phyloP scores from a whole-genome alignment of 2,113 vertebrate genomes.

The Myrmecobius fasciatus region DNA sequence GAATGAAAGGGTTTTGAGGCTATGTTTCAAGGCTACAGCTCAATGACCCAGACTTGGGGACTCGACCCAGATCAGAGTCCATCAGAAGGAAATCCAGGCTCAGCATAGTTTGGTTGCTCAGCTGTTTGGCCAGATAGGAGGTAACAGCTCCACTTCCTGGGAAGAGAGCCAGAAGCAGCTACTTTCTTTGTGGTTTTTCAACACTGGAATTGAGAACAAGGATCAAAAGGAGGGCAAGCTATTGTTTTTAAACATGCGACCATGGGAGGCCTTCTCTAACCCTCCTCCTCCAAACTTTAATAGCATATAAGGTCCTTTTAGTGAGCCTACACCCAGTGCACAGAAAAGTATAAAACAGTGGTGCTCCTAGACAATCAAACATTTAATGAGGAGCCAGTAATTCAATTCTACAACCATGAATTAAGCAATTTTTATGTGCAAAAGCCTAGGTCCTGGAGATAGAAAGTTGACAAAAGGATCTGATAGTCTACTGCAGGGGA shows the following conservation, averaged over 20 bases:
- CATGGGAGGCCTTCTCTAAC: neutral
- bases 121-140: neutral
- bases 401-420: neutral
- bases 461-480: neutral
- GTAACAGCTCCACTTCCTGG: neutral
- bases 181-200: neutral
- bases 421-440: neutral
- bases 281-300: neutral
- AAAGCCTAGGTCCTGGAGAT: no score
- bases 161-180: neutral
- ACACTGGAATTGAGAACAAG: neutral
- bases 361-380: neutral
- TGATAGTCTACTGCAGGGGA: neutral
- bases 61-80: neutral
- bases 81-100: slow-evolving; percentile 15
- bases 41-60: neutral
- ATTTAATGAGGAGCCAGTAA: neutral
- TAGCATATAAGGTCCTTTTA: neutral
- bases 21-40: neutral
- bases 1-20: neutral
- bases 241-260: neutral
- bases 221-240: neutral
- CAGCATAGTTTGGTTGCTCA: neutral
- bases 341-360: neutral
- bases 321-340: neutral